Percentiles rank a stretch among this genome's conserved stretches.
Conservation (phyloP, 2,888 invertebrate species). For the Sturmia bella region DNA sequence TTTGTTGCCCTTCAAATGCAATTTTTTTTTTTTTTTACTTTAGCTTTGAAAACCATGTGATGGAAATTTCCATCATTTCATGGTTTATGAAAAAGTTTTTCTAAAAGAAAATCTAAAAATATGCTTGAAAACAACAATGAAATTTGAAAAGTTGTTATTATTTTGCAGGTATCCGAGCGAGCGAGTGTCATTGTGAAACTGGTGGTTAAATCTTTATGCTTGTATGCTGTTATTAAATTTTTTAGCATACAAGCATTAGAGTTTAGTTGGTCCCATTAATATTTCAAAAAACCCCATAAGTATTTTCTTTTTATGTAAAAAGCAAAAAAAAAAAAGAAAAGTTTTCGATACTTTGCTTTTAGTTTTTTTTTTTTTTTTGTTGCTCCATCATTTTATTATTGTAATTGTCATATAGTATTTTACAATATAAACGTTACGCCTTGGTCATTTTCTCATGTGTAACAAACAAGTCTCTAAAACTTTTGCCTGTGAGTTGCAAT, state of each 20-base stretch:
- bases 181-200: too few relatives aligned
- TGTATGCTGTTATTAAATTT: neutral
- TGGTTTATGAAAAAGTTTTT: too few relatives aligned
- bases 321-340: too few relatives aligned
- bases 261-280: constrained; percentile 29
- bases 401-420: constrained; percentile 18
- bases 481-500: constrained; percentile 65
- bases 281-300: neutral
- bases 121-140: too few relatives aligned
- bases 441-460: constrained; percentile 68
- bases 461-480: constrained; percentile 64
- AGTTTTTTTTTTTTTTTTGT: constrained; percentile 13
- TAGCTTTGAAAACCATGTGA: too few relatives aligned
- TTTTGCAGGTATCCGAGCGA: too few relatives aligned
- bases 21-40: too few relatives aligned
- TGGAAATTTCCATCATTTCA: too few relatives aligned
- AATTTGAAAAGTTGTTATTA: too few relatives aligned
- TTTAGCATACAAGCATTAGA: too few relatives aligned
- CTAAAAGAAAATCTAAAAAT: too few relatives aligned
- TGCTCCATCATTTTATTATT: constrained; percentile 14
- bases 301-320: neutral
- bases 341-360: constrained; percentile 9
- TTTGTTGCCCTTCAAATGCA: too few relatives aligned
- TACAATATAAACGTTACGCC: constrained; percentile 52
- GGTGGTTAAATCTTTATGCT: neutral